Conservation (phyloP, 1,140 invertebrate genomes). For the Caenorhabditis remanei region DNA sequence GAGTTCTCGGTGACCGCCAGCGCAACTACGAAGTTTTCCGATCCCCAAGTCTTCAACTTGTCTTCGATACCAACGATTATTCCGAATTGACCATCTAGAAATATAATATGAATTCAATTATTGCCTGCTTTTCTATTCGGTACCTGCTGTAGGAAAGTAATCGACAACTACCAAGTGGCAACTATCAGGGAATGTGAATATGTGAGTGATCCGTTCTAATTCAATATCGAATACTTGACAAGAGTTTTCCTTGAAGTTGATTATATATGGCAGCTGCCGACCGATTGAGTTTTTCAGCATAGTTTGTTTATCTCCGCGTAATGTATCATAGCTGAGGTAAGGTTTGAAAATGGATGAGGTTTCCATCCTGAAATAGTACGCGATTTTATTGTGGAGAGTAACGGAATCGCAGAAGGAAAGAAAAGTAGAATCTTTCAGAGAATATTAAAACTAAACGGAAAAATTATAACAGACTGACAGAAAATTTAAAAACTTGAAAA, state of each 20-base stretch:
- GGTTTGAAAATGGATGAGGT: slow-evolving; percentile 3
- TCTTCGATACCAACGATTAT: background rate
- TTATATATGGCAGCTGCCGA: background rate
- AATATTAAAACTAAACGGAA: too few species aligned
- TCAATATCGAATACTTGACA: slow-evolving; percentile 4
- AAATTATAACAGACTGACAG: too few species aligned
- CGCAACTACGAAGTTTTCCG: background rate
- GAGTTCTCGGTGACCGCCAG: background rate
- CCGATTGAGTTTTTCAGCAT: background rate
- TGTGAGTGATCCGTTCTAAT: background rate
- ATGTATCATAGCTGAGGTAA: background rate
- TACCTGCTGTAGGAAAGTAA: background rate
- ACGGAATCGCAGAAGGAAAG: too few species aligned
- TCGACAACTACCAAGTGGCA: background rate
- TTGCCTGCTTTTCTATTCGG: background rate
- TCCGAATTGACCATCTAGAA: background rate
- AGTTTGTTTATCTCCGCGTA: background rate
- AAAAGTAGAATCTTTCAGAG: too few species aligned
- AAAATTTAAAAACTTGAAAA: too few species aligned
- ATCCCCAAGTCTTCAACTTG: background rate
- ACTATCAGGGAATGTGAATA: background rate
- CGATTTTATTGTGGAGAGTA: too few species aligned
- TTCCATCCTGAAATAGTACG: background rate
- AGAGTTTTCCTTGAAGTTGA: background rate
- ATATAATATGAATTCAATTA: background rate